Base-by-base conservation (phyloP, 1,140 invertebrate species). In the Hyles euphorbiae region DNA sequence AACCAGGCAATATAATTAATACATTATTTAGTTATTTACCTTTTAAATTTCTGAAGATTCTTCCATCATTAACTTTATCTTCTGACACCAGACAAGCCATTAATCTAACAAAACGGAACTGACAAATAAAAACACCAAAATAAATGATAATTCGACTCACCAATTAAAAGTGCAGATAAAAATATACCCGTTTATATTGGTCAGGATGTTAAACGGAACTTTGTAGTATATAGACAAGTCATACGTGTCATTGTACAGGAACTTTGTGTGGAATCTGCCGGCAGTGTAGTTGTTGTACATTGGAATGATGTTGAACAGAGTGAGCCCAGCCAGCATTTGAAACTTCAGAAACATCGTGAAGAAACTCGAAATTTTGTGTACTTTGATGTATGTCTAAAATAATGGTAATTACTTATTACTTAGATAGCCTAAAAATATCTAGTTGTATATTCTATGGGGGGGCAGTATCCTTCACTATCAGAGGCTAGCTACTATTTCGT, bases 331-430 rank as follows among this genome's bases (percentile, higher is more conserved):
- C 3, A 33, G 2, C 55, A 70, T 62, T 40, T 62, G 48, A 33
- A 43, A 7, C 3, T 36, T 22, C 32, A 69, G n/a, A 32, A 56
- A 66, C 5, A 75, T 10, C 6, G 68, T 67, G 45, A 54, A 69
- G 34, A 71, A 63, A 50, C 73, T 63, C 34, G 62, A 75, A 2
- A 73, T 32, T 34, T 60, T 65, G 48, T 77, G 64, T 11, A 54
- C 40, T 8, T 36, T 36, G 12, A 11, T 9, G 22, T 54, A 36
- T 44, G 53, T 54, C 53, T 54, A 36, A 32, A 12, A 44, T 5
- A 6, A n/a, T 12, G 10, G 43, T 45, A 8, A n/a, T 45, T 45
- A 45, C 7, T 45, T 45, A n/a, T 45, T 45, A 8, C 43, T 7
- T 45, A 45, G 2, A 2, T 45, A 7, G n/a, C 7, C 43, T 45